Conservation (phyloP, 2,797 vertebrate species). For the Alectoris magna region DNA sequence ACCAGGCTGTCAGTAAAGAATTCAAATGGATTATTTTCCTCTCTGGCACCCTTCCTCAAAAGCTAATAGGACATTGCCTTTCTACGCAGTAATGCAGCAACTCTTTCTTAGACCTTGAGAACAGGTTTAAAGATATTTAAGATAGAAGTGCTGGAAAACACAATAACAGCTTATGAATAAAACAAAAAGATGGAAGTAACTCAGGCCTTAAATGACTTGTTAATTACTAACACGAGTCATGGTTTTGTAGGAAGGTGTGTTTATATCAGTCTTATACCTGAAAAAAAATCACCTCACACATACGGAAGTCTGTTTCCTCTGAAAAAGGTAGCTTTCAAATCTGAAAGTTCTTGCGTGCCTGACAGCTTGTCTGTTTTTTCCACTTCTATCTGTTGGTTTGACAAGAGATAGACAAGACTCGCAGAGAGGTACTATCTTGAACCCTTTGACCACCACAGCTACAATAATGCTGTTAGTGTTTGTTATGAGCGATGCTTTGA, state of each 20-base stretch:
- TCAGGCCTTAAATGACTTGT: background rate
- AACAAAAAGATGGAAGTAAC: background rate
- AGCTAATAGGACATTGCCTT: background rate
- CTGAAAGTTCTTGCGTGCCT: background rate
- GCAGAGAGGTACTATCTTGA: background rate
- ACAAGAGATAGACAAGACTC: background rate
- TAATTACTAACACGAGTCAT: background rate
- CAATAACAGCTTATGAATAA: background rate
- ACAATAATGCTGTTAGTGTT: background rate
- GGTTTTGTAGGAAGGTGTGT: background rate
- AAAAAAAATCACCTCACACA: background rate
- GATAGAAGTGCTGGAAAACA: background rate
- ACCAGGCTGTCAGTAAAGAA: background rate
- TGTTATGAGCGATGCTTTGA: background rate
- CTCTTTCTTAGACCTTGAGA: background rate
- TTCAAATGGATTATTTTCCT: background rate
- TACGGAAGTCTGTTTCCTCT: constrained; percentile 32
- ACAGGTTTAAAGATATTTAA: background rate
- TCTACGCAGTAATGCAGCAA: background rate
- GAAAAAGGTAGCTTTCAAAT: constrained; percentile 21
- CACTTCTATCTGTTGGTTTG: background rate
- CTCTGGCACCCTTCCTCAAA: background rate
- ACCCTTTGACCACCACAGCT: background rate
- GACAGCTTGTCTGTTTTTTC: constrained; percentile 17
- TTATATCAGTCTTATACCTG: background rate